A percentile compares a stretch with the other conserved stretches of the same genome.
phyloP scores from a whole-genome alignment of 1,140 invertebrate genomes.

The Potamilus streckersoni region DNA sequence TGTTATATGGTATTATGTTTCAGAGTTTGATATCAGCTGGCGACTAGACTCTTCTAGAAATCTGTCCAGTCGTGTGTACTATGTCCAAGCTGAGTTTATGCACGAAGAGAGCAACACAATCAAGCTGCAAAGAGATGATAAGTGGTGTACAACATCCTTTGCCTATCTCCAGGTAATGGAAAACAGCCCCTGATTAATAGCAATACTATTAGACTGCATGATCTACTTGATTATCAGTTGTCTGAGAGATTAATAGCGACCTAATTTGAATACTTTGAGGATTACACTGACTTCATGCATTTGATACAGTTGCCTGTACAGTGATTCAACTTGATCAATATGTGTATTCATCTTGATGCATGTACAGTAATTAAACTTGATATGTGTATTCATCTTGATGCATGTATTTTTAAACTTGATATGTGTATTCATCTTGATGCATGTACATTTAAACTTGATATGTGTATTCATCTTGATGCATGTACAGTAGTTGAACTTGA shows the following conservation, averaged over 20 bases:
- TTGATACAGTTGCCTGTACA: too few relatives aligned
- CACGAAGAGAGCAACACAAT: constrained; percentile 25
- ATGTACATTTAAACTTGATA: too few relatives aligned
- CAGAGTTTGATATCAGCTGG: constrained; percentile 46
- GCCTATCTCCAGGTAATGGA: constrained; percentile 40
- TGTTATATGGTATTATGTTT: constrained; percentile 8
- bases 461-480: too few relatives aligned
- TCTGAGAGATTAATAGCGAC: not conserved
- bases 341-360: too few relatives aligned
- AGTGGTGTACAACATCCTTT: constrained; percentile 31
- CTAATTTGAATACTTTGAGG: not conserved
- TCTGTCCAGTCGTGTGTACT: constrained; percentile 30
- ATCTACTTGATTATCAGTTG: constrained; percentile 6
- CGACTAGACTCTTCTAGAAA: constrained; percentile 47
- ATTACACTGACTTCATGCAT: too few relatives aligned
- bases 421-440: too few relatives aligned
- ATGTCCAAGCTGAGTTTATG: constrained; percentile 18
- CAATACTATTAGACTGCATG: not conserved
- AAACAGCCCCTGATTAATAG: not conserved
- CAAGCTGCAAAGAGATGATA: constrained; percentile 19
- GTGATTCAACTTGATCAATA: too few relatives aligned
- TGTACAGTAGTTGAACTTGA: too few relatives aligned
- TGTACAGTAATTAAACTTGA: too few relatives aligned
- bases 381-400: too few relatives aligned
- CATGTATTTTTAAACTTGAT: too few relatives aligned